Conservation (phyloP, 2,888 invertebrate species). For the Polyommatus iphigenia region DNA sequence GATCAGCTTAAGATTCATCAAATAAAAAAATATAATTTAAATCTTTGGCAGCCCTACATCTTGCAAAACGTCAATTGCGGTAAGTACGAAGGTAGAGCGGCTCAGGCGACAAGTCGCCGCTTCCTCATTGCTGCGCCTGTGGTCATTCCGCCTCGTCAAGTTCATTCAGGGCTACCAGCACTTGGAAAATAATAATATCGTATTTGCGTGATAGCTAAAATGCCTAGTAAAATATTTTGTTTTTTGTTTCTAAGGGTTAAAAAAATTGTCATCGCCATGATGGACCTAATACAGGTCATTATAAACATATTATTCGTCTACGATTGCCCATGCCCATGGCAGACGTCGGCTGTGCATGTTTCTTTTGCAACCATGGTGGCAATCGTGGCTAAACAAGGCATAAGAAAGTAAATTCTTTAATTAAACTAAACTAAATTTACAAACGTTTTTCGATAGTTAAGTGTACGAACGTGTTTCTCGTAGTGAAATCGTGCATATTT, state of each 20-base stretch:
- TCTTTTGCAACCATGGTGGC: no score
- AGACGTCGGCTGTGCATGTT: no score
- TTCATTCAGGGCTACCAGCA: slow-evolving; percentile 46
- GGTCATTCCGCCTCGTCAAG: slow-evolving; percentile 54
- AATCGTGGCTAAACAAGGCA: no score
- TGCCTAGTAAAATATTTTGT: background rate
- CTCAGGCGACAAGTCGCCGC: slow-evolving; percentile 57
- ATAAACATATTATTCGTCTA: no score
- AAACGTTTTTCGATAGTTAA: no score
- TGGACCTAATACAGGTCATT: no score
- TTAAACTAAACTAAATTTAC: no score
- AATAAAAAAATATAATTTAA: background rate
- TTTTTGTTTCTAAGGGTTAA: background rate
- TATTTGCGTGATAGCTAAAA: background rate
- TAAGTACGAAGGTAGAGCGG: slow-evolving; percentile 41
- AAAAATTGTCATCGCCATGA: background rate
- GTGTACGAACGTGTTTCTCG: background rate
- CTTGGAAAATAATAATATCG: background rate
- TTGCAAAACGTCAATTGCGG: slow-evolving; percentile 34
- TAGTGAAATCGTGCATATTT: slow-evolving; percentile 13
- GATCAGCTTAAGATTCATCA: no score
- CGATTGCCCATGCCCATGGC: no score
- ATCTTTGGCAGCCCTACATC: slow-evolving; percentile 33
- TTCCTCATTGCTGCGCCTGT: slow-evolving; percentile 62
- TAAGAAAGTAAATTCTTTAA: no score